These are phyloP conservation scores for Yponomeuta cagnagella DNA, from an alignment of 2,888 invertebrate genomes.

Conservation along the genomic window DNA sequence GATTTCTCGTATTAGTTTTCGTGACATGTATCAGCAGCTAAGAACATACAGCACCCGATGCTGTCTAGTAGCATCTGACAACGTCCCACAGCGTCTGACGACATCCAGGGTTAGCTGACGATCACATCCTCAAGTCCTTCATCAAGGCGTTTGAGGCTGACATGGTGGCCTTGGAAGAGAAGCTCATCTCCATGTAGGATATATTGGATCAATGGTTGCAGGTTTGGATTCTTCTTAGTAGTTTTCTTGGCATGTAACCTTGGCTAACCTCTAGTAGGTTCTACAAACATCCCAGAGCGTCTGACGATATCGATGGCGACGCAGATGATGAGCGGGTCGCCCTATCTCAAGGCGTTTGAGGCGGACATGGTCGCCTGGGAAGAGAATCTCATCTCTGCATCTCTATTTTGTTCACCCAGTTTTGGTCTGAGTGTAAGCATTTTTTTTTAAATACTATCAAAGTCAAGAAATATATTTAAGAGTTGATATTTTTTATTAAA, in stretches of 20 bases:
- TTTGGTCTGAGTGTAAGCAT: too few species aligned
- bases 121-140: constrained; percentile 96
- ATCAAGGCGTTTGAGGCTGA: constrained; percentile 93
- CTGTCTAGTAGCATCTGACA: constrained; percentile 80
- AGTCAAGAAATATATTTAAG: too few species aligned
- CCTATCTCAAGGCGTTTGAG: too few species aligned
- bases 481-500: too few species aligned
- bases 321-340: too few species aligned
- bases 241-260: neutral
- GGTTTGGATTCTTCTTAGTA: constrained; percentile 53
- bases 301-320: constrained; percentile 84
- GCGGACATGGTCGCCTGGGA: too few species aligned
- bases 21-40: too few species aligned
- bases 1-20: neutral
- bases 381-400: too few species aligned
- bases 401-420: too few species aligned
- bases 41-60: constrained; percentile 38
- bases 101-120: constrained; percentile 72
- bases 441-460: too few species aligned
- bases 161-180: constrained; percentile 93
- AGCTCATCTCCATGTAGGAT: constrained; percentile 93
- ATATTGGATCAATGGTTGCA: constrained; percentile 95
- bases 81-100: constrained; percentile 88
- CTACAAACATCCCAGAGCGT: constrained; percentile 45
- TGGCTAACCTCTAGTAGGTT: too few species aligned